A percentile compares a stretch with the other conserved stretches of the same genome.
These are phyloP conservation scores for Plemyria rubiginata DNA, from an alignment of 2,888 invertebrate genomes.

Conservation along the genomic window DNA sequence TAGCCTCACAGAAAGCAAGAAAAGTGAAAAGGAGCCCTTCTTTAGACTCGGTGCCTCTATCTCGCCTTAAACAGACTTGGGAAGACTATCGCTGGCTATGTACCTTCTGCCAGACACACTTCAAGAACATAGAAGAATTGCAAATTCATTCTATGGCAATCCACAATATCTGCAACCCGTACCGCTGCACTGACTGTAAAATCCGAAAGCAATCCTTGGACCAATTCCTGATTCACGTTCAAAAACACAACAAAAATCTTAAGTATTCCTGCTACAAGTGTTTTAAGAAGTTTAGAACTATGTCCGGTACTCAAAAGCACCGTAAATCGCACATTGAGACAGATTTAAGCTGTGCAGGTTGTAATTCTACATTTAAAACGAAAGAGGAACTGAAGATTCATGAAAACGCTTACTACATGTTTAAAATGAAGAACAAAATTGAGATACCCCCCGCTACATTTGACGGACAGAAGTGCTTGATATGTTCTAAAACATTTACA, in stretches of 20 bases:
- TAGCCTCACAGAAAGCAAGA: background rate
- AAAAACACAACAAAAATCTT: slow-evolving; percentile 84
- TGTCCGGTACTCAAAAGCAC: slow-evolving; percentile 49
- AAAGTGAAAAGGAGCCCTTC: slow-evolving; percentile 23
- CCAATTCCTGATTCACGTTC: slow-evolving; percentile 79
- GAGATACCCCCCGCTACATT: slow-evolving; percentile 42
- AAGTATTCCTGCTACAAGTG: slow-evolving; percentile 75
- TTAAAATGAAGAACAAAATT: slow-evolving; percentile 49
- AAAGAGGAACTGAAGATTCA: slow-evolving; percentile 56
- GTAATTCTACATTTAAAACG: slow-evolving; percentile 56
- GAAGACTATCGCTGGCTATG: slow-evolving; percentile 67
- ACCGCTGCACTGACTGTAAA: slow-evolving; percentile 87
- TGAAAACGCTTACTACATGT: slow-evolving; percentile 40
- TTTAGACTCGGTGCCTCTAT: slow-evolving; percentile 48
- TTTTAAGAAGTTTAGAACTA: slow-evolving; percentile 49
- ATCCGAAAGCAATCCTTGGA: slow-evolving; percentile 58
- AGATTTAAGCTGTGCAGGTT: slow-evolving; percentile 59
- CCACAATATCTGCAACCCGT: slow-evolving; percentile 86
- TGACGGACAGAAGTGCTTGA: slow-evolving; percentile 54
- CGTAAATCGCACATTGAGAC: slow-evolving; percentile 47
- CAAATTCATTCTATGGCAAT: slow-evolving; percentile 84
- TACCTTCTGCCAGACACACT: slow-evolving; percentile 63
- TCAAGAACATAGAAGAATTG: slow-evolving; percentile 65
- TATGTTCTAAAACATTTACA: slow-evolving; percentile 65
- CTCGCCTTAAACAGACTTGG: slow-evolving; percentile 64